These are phyloP conservation scores for Rhorus exstirpatorius DNA, from an alignment of 2,888 invertebrate species.

Conservation along the genomic window DNA sequence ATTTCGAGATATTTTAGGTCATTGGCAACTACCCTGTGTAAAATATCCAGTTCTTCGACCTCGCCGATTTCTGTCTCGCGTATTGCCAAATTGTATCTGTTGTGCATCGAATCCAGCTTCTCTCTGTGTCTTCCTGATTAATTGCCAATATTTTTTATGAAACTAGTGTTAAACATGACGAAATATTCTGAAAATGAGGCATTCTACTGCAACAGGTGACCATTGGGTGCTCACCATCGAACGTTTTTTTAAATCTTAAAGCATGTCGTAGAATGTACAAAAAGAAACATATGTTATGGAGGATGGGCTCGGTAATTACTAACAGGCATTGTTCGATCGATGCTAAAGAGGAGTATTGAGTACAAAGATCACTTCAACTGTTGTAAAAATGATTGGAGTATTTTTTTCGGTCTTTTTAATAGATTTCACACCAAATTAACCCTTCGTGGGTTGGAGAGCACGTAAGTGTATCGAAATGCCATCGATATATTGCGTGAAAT, in stretches of 20 bases:
- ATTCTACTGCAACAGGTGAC: not conserved
- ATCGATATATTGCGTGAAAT: no score
- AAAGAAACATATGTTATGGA: no score
- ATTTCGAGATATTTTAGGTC: slow-evolving; percentile 88
- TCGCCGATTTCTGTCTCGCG: slow-evolving; percentile 86
- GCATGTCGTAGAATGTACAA: no score
- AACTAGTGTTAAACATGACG: not conserved
- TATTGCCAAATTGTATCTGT: slow-evolving; percentile 88
- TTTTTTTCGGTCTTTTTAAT: no score
- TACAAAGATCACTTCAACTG: no score
- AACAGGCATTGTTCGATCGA: no score
- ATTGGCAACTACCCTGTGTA: slow-evolving; percentile 84
- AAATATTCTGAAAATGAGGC: not conserved
- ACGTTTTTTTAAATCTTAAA: not conserved
- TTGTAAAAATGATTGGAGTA: no score
- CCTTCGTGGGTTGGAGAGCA: no score
- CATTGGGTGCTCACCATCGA: not conserved
- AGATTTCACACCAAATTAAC: no score
- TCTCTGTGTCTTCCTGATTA: slow-evolving; percentile 87
- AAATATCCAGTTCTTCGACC: slow-evolving; percentile 87
- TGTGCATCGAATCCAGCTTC: slow-evolving; percentile 87
- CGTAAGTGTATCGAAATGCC: no score
- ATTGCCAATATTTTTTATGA: slow-evolving; percentile 4
- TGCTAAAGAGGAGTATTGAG: no score
- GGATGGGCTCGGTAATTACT: no score